These are phyloP conservation scores for Chunga burmeisteri DNA, from an alignment of 2,113 vertebrate species.

Conservation along the genomic window DNA sequence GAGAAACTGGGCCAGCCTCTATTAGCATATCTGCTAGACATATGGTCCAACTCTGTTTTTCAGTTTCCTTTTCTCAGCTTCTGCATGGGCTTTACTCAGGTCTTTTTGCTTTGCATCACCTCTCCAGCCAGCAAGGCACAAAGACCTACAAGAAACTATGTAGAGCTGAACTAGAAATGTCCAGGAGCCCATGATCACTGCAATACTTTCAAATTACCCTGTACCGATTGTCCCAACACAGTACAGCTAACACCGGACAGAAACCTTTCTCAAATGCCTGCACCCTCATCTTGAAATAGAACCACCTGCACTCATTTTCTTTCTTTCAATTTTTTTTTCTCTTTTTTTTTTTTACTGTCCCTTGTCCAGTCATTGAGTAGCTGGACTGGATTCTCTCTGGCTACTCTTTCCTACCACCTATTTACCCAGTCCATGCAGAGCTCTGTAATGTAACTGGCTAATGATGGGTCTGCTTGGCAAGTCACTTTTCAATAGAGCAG, in stretches of 20 bases:
- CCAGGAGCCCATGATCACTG: not conserved
- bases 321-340: no score
- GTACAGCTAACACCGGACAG: not conserved
- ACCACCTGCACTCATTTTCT: not conserved
- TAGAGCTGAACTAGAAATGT: not conserved
- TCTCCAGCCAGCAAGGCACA: not conserved
- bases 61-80: not conserved
- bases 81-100: not conserved
- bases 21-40: not conserved
- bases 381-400: not conserved
- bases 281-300: not conserved
- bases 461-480: not conserved
- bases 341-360: rapidly evolving
- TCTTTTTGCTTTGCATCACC: not conserved
- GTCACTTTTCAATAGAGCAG: not conserved
- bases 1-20: not conserved
- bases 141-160: not conserved
- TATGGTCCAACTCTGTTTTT: not conserved
- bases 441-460: not conserved
- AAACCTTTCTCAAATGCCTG: not conserved
- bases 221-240: not conserved
- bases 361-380: not conserved
- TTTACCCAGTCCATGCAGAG: not conserved
- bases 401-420: not conserved
- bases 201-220: not conserved